These are phyloP conservation scores for Anorthoa munda DNA, from an alignment of 2,888 invertebrate genomes.

Conservation along the genomic window DNA sequence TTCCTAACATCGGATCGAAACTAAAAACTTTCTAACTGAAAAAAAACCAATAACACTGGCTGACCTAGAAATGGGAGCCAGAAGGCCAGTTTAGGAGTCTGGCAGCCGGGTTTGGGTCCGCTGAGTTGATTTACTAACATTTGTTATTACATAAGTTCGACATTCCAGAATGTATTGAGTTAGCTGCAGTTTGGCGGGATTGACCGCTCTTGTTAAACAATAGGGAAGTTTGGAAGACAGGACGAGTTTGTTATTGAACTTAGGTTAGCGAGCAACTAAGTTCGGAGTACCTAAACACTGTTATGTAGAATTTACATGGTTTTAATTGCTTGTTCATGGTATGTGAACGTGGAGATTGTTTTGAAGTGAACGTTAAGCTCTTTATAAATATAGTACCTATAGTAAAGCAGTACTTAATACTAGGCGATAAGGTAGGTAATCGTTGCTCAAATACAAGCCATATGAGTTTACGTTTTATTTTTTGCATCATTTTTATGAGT, in stretches of 20 bases:
- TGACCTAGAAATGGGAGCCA: constrained; percentile 38
- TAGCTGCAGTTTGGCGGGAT: constrained; percentile 32
- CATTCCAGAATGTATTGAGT: constrained; percentile 53
- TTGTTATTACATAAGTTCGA: constrained; percentile 61
- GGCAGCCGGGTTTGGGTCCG: constrained; percentile 19
- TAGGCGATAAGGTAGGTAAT: too few species aligned
- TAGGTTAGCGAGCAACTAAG: constrained; percentile 22
- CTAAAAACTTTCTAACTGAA: constrained; percentile 41
- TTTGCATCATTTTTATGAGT: background rate
- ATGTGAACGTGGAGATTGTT: background rate
- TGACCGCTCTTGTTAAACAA: constrained; percentile 52
- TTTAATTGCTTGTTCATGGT: constrained; percentile 34
- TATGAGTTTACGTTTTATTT: background rate
- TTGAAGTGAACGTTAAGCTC: background rate
- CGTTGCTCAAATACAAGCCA: too few species aligned
- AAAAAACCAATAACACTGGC: constrained; percentile 42
- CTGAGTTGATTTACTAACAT: constrained; percentile 56
- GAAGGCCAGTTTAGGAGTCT: constrained; percentile 20
- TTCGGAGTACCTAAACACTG: constrained; percentile 31
- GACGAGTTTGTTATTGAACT: constrained; percentile 56
- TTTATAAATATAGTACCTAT: background rate
- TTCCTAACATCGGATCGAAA: constrained; percentile 33
- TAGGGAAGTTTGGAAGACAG: constrained; percentile 47
- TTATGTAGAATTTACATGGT: constrained; percentile 37
- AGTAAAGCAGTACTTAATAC: too few species aligned